A percentile compares a stretch with the other conserved stretches of the same genome.
Evolutionary conservation across 2,797 vertebrate genomes (phyloP).

Genomic region (Sebastes nivosus): DNA sequence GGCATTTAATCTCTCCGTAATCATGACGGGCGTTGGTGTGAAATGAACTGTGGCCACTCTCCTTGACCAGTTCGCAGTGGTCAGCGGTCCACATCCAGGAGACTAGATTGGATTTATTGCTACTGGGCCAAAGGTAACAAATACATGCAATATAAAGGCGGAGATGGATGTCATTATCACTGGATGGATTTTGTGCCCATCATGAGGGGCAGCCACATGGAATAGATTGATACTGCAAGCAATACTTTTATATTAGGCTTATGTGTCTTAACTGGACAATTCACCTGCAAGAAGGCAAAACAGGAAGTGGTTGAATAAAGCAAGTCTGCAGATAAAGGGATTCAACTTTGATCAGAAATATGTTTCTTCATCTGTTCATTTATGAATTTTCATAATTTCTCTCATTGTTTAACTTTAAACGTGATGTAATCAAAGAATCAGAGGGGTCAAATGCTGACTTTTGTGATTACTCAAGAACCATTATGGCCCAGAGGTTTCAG

Average conservation of each 20-base stretch:
- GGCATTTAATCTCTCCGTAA: constrained; percentile 73
- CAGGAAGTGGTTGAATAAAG: constrained; percentile 50
- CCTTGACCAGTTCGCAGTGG: constrained; percentile 84
- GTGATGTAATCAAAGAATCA: constrained; percentile 15
- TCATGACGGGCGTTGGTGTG: constrained; percentile 71
- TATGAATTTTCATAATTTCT: background rate
- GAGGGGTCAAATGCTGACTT: constrained; percentile 28
- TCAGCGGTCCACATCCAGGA: constrained; percentile 82
- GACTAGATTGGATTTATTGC: constrained; percentile 87
- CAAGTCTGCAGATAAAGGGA: background rate
- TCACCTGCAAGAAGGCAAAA: constrained; percentile 66
- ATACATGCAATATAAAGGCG: constrained; percentile 81
- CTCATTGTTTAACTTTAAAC: constrained; percentile 4
- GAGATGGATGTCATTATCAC: constrained; percentile 80
- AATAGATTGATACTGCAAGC: constrained; percentile 84
- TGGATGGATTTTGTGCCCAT: constrained; percentile 81
- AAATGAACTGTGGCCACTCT: constrained; percentile 82
- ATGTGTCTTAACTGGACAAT: constrained; percentile 73
- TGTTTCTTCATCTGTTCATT: background rate
- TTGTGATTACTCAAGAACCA: constrained; percentile 39
- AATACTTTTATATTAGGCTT: constrained; percentile 75
- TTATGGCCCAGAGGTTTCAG: constrained; percentile 51
- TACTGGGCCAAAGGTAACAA: constrained; percentile 85
- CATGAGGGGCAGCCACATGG: constrained; percentile 78
- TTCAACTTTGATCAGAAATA: constrained; percentile 9